Base-by-base conservation (phyloP, 92 coral and sea anemone genomes). In the Zoanthus sansibaricus region DNA sequence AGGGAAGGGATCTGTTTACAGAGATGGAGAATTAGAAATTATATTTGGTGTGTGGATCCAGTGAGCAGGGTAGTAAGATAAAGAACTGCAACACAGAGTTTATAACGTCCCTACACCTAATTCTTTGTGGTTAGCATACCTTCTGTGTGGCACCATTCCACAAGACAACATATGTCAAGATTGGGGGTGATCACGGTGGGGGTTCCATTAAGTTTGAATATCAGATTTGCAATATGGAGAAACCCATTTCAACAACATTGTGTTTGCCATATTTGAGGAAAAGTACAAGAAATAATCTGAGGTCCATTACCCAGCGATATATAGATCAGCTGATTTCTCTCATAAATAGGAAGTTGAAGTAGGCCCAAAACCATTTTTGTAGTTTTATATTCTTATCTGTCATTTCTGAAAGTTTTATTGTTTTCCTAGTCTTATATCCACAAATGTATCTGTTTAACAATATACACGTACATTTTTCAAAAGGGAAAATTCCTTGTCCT, bases 81-180 rank as follows among this genome's bases (percentile, higher is more conserved):
- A 31, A 71, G 82, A 47, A 93, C 92, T 13, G 85, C 83, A 31
- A 84, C 86, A 54, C 83, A 88, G 92, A 76, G 88, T 90, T 15
- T 93, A 93, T 61, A 77, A 76, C 71, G 95, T 93, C 11, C 86
- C 91, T 21, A 84, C 83, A 52, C 95, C 95, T 30, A 93, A 87
- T 87, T 56, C 91, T 47, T 77, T 93, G 83, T 90, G 91, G 92
- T 87, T 25, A 25, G 25, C 25, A 25, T 25, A 25, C 25, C 25
- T 25, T 25, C 25, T 25, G 25, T 25, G 25, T 69, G 73, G 73
- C 17, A 31, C 73, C 14, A 69, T 69, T 69, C 74, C 74, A 21
- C 12, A 69, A 21, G 74, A 69, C 74, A 69, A 69, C 15, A 69
- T 69, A 18, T 69, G 30, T 69, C 74, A 69, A 20, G 45, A 69